Evolutionary conservation across 2,797 vertebrate species (phyloP), one percentile per base, ranked within the genome.

Genomic region (Clarias laeviceps): DNA sequence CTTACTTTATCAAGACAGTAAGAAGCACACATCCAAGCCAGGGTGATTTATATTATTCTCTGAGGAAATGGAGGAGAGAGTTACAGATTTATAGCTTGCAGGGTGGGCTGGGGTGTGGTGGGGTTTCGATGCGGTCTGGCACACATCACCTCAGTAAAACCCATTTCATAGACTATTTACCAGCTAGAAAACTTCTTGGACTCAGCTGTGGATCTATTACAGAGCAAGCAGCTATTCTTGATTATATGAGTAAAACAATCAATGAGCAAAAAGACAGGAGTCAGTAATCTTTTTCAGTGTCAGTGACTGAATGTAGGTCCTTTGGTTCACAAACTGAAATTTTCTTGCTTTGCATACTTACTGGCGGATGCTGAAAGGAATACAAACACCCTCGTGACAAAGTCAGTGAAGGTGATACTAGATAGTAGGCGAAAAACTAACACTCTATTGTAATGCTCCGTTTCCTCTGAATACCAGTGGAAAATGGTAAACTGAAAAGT

Each of bases 81-180:
- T 78, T 72, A 85, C 24, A 85, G 84, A 82, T 78, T 82, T 82
- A 76, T 62, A 86, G 73, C 64, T 68, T 34, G 14, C 70, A 66
- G 84, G 69, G 11, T 34, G 50, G 17, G 45, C 61, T n/a, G 72
- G 34, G 40, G 27, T 34, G 12, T 50, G 50, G 50, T 59, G 74
- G 74, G 64, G 50, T 57, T 11, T 29, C 59, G 59, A 50, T 15
- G 34, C 20, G 18, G 14, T 6, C 45, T 0, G 17, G 45, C 20
- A 61, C 5, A 45, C 22, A 57, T 15, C 50, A 50, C 34, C 69
- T 40, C 27, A 77, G 14, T 22, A 20, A 56, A 14, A 32, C 34
- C 34, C 61, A 82, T 22, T 78, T 78, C 54, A n/a, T 34, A 24
- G 29, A 15, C 29, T 17, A 20, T 20, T 81, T 68, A 57, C 32